These are phyloP conservation scores for Dolichotis patagonum DNA, from an alignment of 2,113 vertebrate species.

Conservation along the genomic window DNA sequence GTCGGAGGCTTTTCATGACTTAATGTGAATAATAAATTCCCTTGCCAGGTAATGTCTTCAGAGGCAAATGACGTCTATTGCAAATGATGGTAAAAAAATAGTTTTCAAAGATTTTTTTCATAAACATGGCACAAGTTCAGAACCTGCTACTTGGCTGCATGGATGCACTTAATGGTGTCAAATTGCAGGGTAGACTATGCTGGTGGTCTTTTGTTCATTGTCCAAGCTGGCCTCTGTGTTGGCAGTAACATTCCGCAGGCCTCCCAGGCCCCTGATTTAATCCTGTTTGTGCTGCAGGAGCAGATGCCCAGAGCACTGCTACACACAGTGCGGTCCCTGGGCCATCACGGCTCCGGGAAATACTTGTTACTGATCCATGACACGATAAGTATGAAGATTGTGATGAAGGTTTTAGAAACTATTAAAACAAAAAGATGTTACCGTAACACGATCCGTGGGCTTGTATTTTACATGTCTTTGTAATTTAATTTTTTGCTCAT, in stretches of 20 bases:
- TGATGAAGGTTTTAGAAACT: background rate
- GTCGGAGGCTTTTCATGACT: background rate
- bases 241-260: background rate
- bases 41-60: background rate
- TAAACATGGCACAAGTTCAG: background rate
- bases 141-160: background rate
- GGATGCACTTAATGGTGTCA: background rate
- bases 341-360: background rate
- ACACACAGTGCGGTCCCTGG: background rate
- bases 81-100: background rate
- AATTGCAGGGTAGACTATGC: background rate
- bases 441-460: background rate
- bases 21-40: conserved; percentile 37
- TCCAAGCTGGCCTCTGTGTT: background rate
- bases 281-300: background rate
- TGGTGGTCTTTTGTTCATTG: background rate
- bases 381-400: background rate
- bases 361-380: background rate
- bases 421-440: background rate
- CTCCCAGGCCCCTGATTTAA: background rate
- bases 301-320: background rate
- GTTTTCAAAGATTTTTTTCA: background rate
- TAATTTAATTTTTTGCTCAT: background rate
- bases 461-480: background rate
- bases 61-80: background rate